phyloP scores from a whole-genome alignment of 2,888 invertebrate species.

The Hermodice carunculata region DNA sequence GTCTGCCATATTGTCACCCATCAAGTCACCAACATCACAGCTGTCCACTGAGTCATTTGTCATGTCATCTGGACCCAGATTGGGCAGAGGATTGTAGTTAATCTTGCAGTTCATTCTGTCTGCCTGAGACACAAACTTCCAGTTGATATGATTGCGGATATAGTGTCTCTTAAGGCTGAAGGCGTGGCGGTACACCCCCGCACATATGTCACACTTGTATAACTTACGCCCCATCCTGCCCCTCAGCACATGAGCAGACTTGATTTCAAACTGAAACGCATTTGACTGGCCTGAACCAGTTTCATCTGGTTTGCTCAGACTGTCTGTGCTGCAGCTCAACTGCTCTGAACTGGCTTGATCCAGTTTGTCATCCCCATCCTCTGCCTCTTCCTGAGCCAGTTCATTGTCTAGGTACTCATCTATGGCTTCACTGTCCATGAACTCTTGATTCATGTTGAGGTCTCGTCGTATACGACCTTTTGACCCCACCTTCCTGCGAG shows the following conservation, averaged over 20 bases:
- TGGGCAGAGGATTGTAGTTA: conserved; percentile 32
- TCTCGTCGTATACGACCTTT: too few relatives aligned
- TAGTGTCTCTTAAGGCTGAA: conserved; percentile 73
- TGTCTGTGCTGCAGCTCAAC: not conserved
- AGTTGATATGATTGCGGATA: conserved; percentile 71
- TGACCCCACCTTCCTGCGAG: too few relatives aligned
- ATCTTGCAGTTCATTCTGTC: conserved; percentile 71
- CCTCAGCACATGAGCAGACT: conserved; percentile 24
- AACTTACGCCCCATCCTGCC: conserved; percentile 63
- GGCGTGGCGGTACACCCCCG: conserved; percentile 70
- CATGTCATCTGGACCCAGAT: too few relatives aligned
- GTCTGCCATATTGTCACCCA: too few relatives aligned
- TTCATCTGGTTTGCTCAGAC: not conserved
- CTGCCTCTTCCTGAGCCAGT: too few relatives aligned
- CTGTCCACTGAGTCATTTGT: too few relatives aligned
- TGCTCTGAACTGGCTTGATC: not conserved
- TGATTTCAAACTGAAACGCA: conserved; percentile 36
- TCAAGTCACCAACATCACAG: too few relatives aligned
- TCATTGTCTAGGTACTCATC: too few relatives aligned
- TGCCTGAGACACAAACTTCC: conserved; percentile 67
- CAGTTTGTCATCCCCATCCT: not conserved
- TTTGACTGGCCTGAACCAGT: not conserved
- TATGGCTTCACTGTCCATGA: too few relatives aligned
- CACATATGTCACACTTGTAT: conserved; percentile 73
- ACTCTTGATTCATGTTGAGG: too few relatives aligned